Percentiles rank a stretch among this genome's conserved stretches.
Evolutionary conservation across 2,888 invertebrate genomes (phyloP).

Genomic region (Drosophila peninsularis): DNA sequence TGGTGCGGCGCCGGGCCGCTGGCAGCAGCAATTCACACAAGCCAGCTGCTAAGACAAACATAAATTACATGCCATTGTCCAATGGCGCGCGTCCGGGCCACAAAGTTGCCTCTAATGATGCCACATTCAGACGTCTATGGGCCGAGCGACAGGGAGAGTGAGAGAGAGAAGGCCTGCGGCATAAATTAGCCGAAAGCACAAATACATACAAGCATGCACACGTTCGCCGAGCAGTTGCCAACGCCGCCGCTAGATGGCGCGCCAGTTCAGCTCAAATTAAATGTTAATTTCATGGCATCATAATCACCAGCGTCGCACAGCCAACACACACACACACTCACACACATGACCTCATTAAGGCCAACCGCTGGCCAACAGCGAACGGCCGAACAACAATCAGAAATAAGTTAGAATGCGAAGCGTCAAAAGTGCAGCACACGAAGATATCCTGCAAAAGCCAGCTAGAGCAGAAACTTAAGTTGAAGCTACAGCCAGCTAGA

Average conservation of each 20-base stretch:
- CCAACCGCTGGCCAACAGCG: constrained; percentile 66
- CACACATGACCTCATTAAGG: constrained; percentile 77
- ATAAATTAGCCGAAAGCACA: constrained; percentile 71
- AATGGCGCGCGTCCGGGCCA: constrained; percentile 65
- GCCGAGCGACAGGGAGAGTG: constrained; percentile 1
- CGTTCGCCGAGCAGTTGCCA: constrained; percentile 12
- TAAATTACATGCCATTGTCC: constrained; percentile 79
- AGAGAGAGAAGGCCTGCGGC: constrained; percentile 40
- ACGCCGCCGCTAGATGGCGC: constrained; percentile 63
- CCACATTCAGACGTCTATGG: constrained; percentile 70
- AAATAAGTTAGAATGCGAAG: constrained; percentile 42
- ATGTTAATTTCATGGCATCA: constrained; percentile 81
- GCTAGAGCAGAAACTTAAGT: not conserved
- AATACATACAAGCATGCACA: constrained; percentile 23
- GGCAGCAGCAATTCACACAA: constrained; percentile 46
- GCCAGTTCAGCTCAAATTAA: constrained; percentile 73
- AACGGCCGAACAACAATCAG: constrained; percentile 47
- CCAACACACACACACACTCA: constrained; percentile 55
- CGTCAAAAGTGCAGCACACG: constrained; percentile 2
- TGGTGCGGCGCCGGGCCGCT: not conserved
- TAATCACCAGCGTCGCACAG: constrained; percentile 72
- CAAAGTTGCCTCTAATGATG: constrained; percentile 78
- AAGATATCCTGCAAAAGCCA: constrained; percentile 22
- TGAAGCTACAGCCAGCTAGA: not conserved
- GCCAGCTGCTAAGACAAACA: constrained; percentile 78